phyloP scores from a whole-genome alignment of 2,113 vertebrate genomes.

The Neogale vison region DNA sequence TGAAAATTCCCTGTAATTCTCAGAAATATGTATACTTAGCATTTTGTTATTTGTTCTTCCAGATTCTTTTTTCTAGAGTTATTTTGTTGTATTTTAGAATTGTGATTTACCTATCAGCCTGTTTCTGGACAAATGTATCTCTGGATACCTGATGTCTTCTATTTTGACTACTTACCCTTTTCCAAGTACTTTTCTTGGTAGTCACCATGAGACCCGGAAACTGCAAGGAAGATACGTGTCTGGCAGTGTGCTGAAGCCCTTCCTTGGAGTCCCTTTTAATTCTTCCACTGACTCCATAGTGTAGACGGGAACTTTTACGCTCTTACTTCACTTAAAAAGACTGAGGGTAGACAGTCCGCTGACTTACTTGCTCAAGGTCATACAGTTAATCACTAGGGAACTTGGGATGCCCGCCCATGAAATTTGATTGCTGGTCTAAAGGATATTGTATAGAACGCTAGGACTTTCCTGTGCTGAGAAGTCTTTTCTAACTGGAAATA shows the following conservation, averaged over 20 bases:
- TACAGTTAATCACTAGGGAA: not conserved
- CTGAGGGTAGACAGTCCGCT: not conserved
- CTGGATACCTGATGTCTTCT: not conserved
- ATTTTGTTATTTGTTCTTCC: not conserved
- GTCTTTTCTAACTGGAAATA: not conserved
- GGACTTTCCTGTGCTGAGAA: not conserved
- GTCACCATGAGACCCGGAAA: not conserved
- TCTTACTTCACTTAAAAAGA: not conserved
- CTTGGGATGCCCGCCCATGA: not conserved
- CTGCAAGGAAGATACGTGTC: not conserved
- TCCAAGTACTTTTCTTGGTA: not conserved
- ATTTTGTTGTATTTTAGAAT: not conserved
- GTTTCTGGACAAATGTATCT: constrained; percentile 14
- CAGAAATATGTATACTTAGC: not conserved
- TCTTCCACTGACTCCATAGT: not conserved
- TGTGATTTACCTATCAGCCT: not conserved
- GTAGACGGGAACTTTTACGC: not conserved
- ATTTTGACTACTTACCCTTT: not conserved
- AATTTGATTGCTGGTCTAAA: not conserved
- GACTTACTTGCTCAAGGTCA: not conserved
- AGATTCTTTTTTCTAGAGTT: not conserved
- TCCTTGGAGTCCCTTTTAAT: not conserved
- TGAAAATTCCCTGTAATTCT: constrained; percentile 4
- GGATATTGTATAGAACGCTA: not conserved
- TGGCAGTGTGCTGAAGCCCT: not conserved